Base-by-base conservation (phyloP, 2,113 vertebrate species). In the Todiramphus saurophagus region DNA sequence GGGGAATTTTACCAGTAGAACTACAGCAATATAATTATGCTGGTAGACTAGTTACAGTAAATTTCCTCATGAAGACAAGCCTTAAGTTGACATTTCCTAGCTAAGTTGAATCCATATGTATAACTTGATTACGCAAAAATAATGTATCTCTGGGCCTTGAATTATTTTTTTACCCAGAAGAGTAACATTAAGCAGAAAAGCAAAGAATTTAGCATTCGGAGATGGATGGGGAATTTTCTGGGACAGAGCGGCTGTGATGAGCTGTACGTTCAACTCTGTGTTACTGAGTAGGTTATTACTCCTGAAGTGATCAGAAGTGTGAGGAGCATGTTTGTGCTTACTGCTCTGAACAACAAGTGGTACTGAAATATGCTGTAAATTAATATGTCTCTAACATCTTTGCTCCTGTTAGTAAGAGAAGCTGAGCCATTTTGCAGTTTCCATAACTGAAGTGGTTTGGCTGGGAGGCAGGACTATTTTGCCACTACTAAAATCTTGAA, bases 81-180 rank as follows among this genome's bases (percentile, higher is more conserved):
- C 46, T 93, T 96, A 96, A 95, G 91, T 85, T 96, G 96, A 94
- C 93, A 89, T 97, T 96, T 96, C 94, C 94, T 97, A 94, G 67
- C 89, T 87, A 92, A 96, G 96, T 96, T 96, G 92, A 89, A 95
- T 96, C 95, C 94, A 87, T 96, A 96, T 96, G 96, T 92, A 87
- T 94, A 94, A 90, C 77, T 84, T 86, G 93, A 93, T 93, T 95
- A 94, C 0, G 0, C 66, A 93, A 94, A 91, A 96, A 83, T 92
- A 87, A 48, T 91, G 43, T 18, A 28, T 95, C 73, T 95, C 76
- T 92, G 58, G 67, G 55, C 55, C 80, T 90, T 82, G 94, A 89
- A 84, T 96, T 96, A 95, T 96, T 80, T 74, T 84, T 92, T 87
- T 95, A 93, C 89, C 85, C 94, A 77, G 75, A 96, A 95, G 93